Conservation (phyloP, 2,797 vertebrate genomes). For the Manis crassicaudata region DNA sequence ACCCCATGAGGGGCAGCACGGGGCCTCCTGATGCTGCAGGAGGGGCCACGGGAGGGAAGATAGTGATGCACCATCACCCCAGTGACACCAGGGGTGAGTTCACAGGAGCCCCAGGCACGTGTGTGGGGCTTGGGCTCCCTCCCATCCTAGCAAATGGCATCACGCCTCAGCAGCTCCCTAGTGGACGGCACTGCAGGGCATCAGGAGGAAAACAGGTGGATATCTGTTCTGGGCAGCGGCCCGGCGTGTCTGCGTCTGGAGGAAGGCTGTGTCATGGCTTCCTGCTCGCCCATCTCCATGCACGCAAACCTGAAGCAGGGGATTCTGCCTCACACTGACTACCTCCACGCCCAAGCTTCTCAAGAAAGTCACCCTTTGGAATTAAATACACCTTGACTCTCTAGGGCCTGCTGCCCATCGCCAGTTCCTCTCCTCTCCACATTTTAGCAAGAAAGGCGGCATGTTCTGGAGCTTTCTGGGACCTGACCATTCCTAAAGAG, state of each 20-base stretch:
- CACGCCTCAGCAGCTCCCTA: neutral
- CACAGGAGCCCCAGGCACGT: neutral
- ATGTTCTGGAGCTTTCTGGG: neutral
- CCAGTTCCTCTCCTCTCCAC: neutral
- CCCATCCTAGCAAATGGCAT: neutral
- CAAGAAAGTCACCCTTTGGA: neutral
- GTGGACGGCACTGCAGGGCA: neutral
- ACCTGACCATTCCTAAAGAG: neutral
- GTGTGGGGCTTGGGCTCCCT: neutral
- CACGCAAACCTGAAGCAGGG: neutral
- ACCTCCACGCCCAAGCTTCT: neutral
- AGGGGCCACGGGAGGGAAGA: neutral
- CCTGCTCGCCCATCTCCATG: neutral
- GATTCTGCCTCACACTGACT: accelerated
- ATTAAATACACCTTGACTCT: neutral
- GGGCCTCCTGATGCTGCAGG: neutral
- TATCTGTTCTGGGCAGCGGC: neutral
- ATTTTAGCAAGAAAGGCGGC: neutral
- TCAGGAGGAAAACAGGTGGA: accelerated
- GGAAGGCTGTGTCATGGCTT: neutral
- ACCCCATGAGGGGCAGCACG: neutral
- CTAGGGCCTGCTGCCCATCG: neutral
- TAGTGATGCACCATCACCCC: accelerated
- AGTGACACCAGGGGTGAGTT: neutral
- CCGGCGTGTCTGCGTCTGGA: accelerated